phyloP scores from a whole-genome alignment of 2,888 invertebrate genomes.

The Nebria brevicollis region DNA sequence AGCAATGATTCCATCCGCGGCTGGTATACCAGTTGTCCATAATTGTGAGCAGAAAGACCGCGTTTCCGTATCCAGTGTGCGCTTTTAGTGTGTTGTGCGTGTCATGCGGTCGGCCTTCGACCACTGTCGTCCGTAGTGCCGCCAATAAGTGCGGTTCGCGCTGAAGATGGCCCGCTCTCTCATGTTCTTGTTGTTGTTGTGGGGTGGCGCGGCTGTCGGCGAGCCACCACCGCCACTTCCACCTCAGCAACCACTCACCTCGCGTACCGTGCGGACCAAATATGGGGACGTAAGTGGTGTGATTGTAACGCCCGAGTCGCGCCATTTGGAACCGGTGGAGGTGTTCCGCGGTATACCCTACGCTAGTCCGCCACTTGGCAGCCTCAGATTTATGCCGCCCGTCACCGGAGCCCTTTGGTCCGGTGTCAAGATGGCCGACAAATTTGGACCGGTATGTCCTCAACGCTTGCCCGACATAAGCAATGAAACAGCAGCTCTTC shows the following conservation, averaged over 20 bases:
- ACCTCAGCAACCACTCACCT: slow-evolving; percentile 70
- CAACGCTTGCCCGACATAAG: slow-evolving; percentile 88
- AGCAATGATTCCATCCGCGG: slow-evolving; percentile 4
- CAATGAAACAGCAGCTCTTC: slow-evolving; percentile 84
- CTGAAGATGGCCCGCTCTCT: slow-evolving; percentile 25
- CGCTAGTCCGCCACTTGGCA: slow-evolving; percentile 90
- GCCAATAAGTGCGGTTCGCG: slow-evolving; percentile 7
- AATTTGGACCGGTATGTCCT: slow-evolving; percentile 91
- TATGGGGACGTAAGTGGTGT: slow-evolving; percentile 89
- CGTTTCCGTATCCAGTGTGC: slow-evolving; percentile 21
- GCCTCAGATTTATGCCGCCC: slow-evolving; percentile 94
- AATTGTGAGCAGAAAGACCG: slow-evolving; percentile 11
- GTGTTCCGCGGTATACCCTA: slow-evolving; percentile 94
- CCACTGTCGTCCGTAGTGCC: background rate
- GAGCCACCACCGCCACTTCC: slow-evolving; percentile 50
- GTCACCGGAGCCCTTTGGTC: slow-evolving; percentile 93
- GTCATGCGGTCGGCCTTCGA: background rate
- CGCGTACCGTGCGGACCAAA: slow-evolving; percentile 87
- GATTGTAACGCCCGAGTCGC: slow-evolving; percentile 81
- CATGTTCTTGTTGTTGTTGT: slow-evolving; percentile 49
- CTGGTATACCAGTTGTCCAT: background rate
- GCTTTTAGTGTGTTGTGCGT: slow-evolving; percentile 17
- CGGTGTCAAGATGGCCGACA: slow-evolving; percentile 87
- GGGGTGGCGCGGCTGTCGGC: slow-evolving; percentile 23
- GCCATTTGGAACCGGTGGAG: slow-evolving; percentile 86